Conservation (phyloP, 2,113 vertebrate genomes). For the Sebastes schlegelii region DNA sequence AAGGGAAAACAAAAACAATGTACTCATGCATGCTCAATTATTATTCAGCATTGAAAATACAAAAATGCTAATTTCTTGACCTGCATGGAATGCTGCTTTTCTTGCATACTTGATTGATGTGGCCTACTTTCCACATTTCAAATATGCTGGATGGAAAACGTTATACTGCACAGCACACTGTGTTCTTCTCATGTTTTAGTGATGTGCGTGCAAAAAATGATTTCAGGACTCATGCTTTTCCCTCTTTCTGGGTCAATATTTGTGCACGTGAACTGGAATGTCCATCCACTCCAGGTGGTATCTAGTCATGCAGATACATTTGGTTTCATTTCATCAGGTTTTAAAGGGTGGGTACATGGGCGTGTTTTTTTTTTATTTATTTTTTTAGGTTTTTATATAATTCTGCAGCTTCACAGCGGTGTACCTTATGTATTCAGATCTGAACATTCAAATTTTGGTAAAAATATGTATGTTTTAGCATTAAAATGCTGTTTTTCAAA, state of each 20-base stretch:
- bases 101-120: conserved; percentile 17
- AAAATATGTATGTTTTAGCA: too few relatives aligned
- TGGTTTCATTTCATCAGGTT: conserved; percentile 8
- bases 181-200: neutral
- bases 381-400: too few relatives aligned
- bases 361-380: too few relatives aligned
- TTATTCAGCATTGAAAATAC: neutral
- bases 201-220: neutral
- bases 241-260: conserved; percentile 1
- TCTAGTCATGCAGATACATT: neutral
- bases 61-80: neutral
- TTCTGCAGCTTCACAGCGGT: too few relatives aligned
- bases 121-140: neutral
- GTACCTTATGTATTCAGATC: too few relatives aligned
- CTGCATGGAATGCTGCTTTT: neutral
- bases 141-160: neutral
- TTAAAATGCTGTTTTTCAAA: too few relatives aligned
- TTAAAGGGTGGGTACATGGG: neutral
- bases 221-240: neutral
- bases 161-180: neutral
- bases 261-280: neutral
- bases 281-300: neutral
- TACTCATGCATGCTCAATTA: neutral
- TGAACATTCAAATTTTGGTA: too few relatives aligned
- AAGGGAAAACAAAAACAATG: neutral